Conservation (phyloP, 2,888 invertebrate genomes). For the Caenorhabditis afra region DNA sequence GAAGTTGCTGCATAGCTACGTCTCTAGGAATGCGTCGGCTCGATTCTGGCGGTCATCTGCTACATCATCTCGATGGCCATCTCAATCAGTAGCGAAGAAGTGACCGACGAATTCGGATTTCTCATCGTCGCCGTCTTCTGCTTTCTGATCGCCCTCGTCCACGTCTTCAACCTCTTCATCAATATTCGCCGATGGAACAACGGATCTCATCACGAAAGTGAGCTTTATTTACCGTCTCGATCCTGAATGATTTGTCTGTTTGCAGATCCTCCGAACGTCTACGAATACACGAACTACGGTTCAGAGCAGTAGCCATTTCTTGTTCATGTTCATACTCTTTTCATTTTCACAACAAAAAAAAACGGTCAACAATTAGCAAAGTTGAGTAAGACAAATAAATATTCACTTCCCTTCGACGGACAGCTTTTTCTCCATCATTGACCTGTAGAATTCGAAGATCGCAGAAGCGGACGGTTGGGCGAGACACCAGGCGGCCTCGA, state of each 20-base stretch:
- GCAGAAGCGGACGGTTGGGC: constrained; percentile 47
- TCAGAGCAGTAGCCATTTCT: constrained; percentile 1
- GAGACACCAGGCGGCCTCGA: constrained; percentile 40
- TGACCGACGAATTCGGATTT: constrained; percentile 47
- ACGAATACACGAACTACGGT: constrained; percentile 52
- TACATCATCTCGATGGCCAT: constrained; percentile 43
- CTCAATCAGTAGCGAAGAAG: constrained; percentile 50
- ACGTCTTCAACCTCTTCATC: constrained; percentile 34
- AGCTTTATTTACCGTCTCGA: too few species aligned
- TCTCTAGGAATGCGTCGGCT: constrained; percentile 53
- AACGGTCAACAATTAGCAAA: constrained; percentile 12
- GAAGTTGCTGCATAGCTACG: neutral
- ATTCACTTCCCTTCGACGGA: constrained; percentile 32
- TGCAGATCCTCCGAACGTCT: constrained; percentile 41
- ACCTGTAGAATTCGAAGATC: constrained; percentile 52
- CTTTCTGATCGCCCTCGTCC: constrained; percentile 31
- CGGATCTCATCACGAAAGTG: constrained; percentile 48
- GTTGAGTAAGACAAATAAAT: neutral
- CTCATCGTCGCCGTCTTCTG: constrained; percentile 43
- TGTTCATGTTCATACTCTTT: too few species aligned
- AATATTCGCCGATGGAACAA: constrained; percentile 51
- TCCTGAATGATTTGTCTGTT: neutral
- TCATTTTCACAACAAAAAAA: neutral
- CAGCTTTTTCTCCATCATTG: constrained; percentile 41
- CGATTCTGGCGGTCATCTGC: constrained; percentile 34